phyloP scores from a whole-genome alignment of 2,888 invertebrate species.

The Sussaba pulchella region DNA sequence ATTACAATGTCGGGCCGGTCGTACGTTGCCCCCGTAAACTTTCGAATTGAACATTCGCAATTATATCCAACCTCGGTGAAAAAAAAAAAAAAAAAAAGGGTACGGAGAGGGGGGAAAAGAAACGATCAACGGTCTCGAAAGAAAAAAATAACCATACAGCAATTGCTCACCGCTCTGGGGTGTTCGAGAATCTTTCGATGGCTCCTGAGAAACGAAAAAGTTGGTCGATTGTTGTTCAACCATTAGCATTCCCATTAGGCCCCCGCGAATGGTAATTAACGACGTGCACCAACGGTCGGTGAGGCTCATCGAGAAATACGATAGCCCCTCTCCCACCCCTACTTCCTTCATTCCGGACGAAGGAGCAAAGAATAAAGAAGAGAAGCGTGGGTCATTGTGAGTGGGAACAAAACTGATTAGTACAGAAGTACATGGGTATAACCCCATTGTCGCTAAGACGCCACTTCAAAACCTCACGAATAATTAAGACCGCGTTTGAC shows the following conservation, averaged over 20 bases:
- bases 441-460: conserved; percentile 40
- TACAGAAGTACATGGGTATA: conserved; percentile 61
- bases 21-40: conserved; percentile 7
- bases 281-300: not conserved
- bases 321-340: too few species aligned
- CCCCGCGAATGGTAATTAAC: conserved; percentile 33
- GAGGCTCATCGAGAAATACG: conserved; percentile 39
- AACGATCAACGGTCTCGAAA: conserved; percentile 46
- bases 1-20: conserved; percentile 52
- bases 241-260: conserved; percentile 41
- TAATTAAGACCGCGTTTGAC: conserved; percentile 65
- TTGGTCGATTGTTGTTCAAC: conserved; percentile 37
- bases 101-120: conserved; percentile 22
- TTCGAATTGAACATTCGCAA: not conserved
- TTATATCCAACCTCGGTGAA: not conserved
- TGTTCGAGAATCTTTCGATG: not conserved
- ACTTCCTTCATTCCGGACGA: too few species aligned
- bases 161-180: not conserved
- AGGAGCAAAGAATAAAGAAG: conserved; percentile 42
- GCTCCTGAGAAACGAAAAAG: conserved; percentile 46
- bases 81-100: not conserved
- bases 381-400: conserved; percentile 70
- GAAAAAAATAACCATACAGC: not conserved
- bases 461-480: conserved; percentile 44
- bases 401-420: conserved; percentile 75